Evolutionary conservation across 1,140 invertebrate genomes (phyloP).

Genomic region (Frieseomelitta varia): DNA sequence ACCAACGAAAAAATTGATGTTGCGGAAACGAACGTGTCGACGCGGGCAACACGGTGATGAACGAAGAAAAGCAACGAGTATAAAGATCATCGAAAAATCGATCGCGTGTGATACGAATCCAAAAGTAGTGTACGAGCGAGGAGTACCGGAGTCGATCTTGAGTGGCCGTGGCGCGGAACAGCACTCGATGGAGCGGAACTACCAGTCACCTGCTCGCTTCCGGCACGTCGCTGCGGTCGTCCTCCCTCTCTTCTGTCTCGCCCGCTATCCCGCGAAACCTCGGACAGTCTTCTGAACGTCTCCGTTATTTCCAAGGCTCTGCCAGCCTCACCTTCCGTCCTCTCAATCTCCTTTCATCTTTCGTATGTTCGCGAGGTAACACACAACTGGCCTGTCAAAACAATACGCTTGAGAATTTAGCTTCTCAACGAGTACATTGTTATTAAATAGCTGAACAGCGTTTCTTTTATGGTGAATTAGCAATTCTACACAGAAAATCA

Average conservation of each 20-base stretch:
- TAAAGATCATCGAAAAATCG: conserved; percentile 40
- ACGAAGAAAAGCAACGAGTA: background rate
- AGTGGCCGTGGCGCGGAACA: conserved; percentile 80
- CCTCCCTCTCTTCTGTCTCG: conserved; percentile 48
- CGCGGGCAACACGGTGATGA: too few relatives aligned
- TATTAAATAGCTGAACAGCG: background rate
- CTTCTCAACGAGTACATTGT: background rate
- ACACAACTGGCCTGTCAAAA: background rate
- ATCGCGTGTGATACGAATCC: conserved; percentile 53
- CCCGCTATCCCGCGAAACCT: conserved; percentile 56
- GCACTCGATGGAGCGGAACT: conserved; percentile 81
- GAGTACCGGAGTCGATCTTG: conserved; percentile 76
- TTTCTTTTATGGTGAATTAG: too few relatives aligned
- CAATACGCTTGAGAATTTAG: background rate
- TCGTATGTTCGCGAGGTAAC: conserved; percentile 48
- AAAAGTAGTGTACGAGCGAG: conserved; percentile 68
- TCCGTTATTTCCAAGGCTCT: conserved; percentile 32
- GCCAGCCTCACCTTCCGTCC: conserved; percentile 6
- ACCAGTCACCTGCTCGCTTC: conserved; percentile 82
- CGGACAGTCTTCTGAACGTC: conserved; percentile 50
- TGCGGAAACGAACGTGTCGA: background rate
- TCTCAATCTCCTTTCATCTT: conserved; percentile 42
- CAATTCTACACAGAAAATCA: too few relatives aligned
- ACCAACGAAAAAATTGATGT: background rate
- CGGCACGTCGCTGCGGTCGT: conserved; percentile 76